Base-by-base conservation (phyloP, 92 coral and sea anemone genomes). In the Siderastrea radians region DNA sequence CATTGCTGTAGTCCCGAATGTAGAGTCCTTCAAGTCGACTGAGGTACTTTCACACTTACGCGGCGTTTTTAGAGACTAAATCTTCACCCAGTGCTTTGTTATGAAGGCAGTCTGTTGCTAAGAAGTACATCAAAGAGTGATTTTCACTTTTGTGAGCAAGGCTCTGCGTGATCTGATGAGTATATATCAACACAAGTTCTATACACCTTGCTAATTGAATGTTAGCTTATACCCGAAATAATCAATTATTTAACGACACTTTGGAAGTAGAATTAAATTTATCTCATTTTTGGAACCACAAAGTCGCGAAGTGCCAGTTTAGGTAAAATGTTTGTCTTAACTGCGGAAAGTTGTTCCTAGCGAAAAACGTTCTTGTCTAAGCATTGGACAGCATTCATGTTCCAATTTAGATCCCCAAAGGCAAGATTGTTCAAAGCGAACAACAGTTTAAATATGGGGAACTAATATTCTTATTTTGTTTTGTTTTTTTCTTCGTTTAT, bases 81-180 rank as follows among this genome's bases (percentile, higher is more conserved):
- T 55, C 75, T 52, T 72, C 76, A 1, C n/a, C 11, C 3, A 16
- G 1, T 19, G 8, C n/a, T 54, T 57, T 82, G 78, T 69, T 57
- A 53, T 70, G 77, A 46, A 55, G 68, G 5, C 19, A 6, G 57
- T 58, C 44, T 69, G 77, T 82, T 71, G 67, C 78, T 47, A 54
- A 26, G 78, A 53, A 55, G 53, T 44, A 57, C 65, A 59, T 82
- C 55, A 54, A 70, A 57, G 59, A 19, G 48, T 46, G 57, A 69
- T 74, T 74, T 73, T 49, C 74, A 43, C 73, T 74, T 63, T 74
- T 53, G 80, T 74, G 44, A 9, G 72, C 73, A 10, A 64, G 62
- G 60, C 87, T 61, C 87, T 74, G 87, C 87, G 65, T 74, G 87
- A 73, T 58, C 44, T 62, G 26, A 55, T 10, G 5, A 38, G 38